Base-by-base conservation (phyloP, 2,113 vertebrate species). In the Lophius piscatorius region DNA sequence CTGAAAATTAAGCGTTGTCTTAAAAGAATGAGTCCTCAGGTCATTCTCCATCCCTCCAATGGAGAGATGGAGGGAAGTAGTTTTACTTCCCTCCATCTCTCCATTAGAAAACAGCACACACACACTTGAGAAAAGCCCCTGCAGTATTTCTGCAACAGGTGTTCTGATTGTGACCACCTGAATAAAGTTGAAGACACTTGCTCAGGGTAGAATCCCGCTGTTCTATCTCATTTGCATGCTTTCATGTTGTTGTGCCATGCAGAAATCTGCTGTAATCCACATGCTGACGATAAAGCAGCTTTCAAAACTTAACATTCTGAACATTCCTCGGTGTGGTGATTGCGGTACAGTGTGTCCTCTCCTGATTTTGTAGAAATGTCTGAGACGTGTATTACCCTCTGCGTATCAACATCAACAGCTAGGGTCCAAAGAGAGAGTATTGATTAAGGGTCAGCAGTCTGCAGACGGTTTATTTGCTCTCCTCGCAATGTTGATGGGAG, bases 391-490 rank as follows among this genome's bases (percentile, higher is more conserved):
- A 5, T 62, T 33, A 2, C 36, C 33, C 38, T 41, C 41, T 20
- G 45, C 1, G 8, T 24, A 22, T 72, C 35, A 69, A 54, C 42
- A 51, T 56, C 36, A 4, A 14, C 47, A 18, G 42, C 46, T 29
- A 34, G 34, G 47, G 23, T 56, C 51, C 61, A 70, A 60, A 78
- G 51, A 17, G 18, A 38, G 33, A 52, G 63, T 75, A 84, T 70
- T 79, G 83, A 85, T 84, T 8, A 44, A 45, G 62, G 63, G 60
- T 76, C 60, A 50, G 57, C 3, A 4, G 60, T 34, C 56, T 62
- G 51, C 34, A 28, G 18, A 42, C 36, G 4, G 80, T 92, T 92
- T 92, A 86, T 92, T 93, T 91, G 85, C 82, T 80, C 84, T 91
- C 73, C 85, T 54, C 57, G 79, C 89, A 63, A 60, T 63, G 79